These are phyloP conservation scores for Marmota flaviventris DNA, from an alignment of 2,113 vertebrate species.

Conservation along the genomic window DNA sequence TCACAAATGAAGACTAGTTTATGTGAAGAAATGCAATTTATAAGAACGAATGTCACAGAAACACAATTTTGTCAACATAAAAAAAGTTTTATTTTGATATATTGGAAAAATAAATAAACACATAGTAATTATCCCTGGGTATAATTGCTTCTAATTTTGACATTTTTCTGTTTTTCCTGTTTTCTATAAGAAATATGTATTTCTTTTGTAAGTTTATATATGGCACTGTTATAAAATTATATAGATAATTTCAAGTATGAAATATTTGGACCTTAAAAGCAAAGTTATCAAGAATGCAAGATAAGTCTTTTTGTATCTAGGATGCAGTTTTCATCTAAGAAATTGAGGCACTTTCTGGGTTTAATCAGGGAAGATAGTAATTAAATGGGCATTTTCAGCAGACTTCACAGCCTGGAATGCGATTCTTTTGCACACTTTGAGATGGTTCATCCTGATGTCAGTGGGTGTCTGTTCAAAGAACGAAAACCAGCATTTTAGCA, in stretches of 20 bases:
- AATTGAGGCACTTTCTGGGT: conserved; percentile 42
- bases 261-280: conserved; percentile 8
- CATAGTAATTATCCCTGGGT: background rate
- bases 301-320: background rate
- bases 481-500: conserved; percentile 30
- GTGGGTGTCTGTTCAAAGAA: conserved; percentile 1
- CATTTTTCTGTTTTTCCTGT: conserved; percentile 8
- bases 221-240: conserved; percentile 26
- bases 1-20: background rate
- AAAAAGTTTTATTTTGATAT: background rate
- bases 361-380: conserved; percentile 56
- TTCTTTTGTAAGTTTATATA: background rate
- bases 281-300: background rate
- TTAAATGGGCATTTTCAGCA: conserved; percentile 41
- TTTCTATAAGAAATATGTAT: background rate
- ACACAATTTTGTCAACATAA: background rate
- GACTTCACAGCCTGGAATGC: background rate
- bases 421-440: conserved; percentile 8
- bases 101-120: background rate
- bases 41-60: background rate
- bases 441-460: background rate
- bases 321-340: background rate
- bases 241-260: conserved; percentile 2
- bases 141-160: conserved; percentile 43
- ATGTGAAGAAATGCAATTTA: conserved; percentile 36